Percentiles rank a stretch among this genome's conserved stretches.
These are phyloP conservation scores for Eretmochelys imbricata DNA, from an alignment of 2,113 vertebrate genomes.

Conservation along the genomic window DNA sequence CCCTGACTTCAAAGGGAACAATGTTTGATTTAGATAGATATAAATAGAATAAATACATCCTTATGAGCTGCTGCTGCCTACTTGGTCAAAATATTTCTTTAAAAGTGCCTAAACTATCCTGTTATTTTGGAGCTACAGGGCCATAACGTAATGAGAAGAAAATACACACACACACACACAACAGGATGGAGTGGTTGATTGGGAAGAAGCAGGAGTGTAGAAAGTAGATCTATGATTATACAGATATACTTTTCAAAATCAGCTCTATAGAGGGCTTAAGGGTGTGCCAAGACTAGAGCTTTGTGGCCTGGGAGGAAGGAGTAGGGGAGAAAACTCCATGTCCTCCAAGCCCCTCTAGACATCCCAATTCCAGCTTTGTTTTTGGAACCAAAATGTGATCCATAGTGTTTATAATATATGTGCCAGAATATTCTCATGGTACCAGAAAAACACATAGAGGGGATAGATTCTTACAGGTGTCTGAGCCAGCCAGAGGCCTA, in stretches of 20 bases:
- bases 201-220: rapidly evolving
- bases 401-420: background rate
- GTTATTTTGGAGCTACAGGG: background rate
- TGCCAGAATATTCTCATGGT: rapidly evolving
- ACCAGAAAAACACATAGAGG: rapidly evolving
- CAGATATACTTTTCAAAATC: background rate
- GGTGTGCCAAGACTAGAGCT: rapidly evolving
- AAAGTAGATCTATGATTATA: rapidly evolving
- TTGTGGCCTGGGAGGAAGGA: background rate
- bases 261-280: background rate
- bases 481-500: background rate
- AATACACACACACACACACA: background rate
- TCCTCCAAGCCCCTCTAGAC: rapidly evolving
- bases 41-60: background rate
- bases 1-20: too few species aligned
- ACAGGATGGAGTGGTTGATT: background rate
- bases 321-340: rapidly evolving
- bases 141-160: too few species aligned
- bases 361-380: background rate
- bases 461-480: background rate
- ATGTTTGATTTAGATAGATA: background rate
- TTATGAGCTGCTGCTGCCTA: background rate
- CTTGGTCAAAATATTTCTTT: background rate
- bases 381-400: rapidly evolving
- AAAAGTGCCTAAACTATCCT: background rate